Evolutionary conservation across 2,888 invertebrate species (phyloP).

Genomic region (Ectropis crepuscularia): DNA sequence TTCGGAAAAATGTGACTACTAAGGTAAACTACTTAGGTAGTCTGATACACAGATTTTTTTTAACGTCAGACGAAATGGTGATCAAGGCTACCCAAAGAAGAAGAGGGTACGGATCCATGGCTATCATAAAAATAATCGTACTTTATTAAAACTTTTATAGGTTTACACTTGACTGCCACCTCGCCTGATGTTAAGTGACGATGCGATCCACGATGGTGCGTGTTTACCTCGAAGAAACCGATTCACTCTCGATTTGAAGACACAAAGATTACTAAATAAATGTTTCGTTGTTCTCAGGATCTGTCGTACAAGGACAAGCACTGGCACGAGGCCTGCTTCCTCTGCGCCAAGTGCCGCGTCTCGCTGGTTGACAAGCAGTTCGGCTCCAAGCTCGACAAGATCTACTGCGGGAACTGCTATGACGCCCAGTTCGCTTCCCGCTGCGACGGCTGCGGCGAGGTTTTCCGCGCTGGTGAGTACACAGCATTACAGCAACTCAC

Average conservation of each 20-base stretch:
- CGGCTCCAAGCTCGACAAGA: constrained; percentile 99
- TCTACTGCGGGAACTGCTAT: constrained; percentile 99
- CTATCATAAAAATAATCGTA: too few relatives aligned
- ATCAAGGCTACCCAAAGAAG: too few relatives aligned
- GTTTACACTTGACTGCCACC: too few relatives aligned
- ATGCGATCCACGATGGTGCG: too few relatives aligned
- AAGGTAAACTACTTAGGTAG: too few relatives aligned
- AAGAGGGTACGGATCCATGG: too few relatives aligned
- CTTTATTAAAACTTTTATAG: too few relatives aligned
- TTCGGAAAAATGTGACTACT: too few relatives aligned
- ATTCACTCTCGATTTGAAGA: background rate
- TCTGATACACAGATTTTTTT: too few relatives aligned
- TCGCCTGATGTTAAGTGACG: too few relatives aligned
- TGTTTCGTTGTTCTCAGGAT: constrained; percentile 87
- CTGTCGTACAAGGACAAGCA: constrained; percentile 99
- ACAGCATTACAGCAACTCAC: background rate
- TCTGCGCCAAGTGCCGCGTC: constrained; percentile 98
- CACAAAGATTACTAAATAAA: background rate
- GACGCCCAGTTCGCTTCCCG: constrained; percentile 99
- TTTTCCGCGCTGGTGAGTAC: constrained; percentile 98
- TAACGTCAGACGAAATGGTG: too few relatives aligned
- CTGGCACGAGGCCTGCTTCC: constrained; percentile 99
- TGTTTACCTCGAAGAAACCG: too few relatives aligned
- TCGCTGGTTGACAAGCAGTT: constrained; percentile 99
- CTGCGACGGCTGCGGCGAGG: constrained; percentile 99